Percentiles rank a stretch among this genome's conserved stretches.
Conservation (phyloP, 2,797 vertebrate genomes). For the Eidolon dupreanum region DNA sequence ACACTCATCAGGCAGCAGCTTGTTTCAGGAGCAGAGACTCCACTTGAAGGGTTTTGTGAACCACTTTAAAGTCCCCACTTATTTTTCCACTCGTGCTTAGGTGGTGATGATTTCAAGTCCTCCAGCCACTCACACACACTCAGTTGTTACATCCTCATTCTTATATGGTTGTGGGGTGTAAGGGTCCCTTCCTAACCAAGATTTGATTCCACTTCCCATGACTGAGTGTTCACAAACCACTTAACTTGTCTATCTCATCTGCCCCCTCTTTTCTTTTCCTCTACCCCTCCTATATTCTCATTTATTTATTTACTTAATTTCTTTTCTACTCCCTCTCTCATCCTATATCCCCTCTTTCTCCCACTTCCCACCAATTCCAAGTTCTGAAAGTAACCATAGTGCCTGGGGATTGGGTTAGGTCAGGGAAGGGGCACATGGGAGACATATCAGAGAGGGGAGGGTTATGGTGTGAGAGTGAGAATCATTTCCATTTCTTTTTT, state of each 20-base stretch:
- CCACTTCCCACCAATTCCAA: not conserved
- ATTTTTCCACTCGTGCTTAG: conserved; percentile 54
- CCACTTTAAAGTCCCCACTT: conserved; percentile 36
- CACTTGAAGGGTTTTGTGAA: conserved; percentile 5
- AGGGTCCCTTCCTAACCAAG: not conserved
- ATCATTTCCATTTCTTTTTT: not conserved
- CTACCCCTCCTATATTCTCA: not conserved
- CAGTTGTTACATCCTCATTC: not conserved
- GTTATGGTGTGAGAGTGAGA: not conserved
- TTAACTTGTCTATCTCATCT: not conserved
- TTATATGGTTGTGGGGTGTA: not conserved
- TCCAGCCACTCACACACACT: not conserved
- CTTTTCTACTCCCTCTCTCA: not conserved
- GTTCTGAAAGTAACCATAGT: not conserved
- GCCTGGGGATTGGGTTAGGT: not conserved
- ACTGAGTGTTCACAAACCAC: not conserved
- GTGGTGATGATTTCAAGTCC: not conserved
- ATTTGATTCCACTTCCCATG: not conserved
- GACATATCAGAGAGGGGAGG: not conserved
- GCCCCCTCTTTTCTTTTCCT: not conserved
- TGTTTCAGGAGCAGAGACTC: conserved; percentile 45
- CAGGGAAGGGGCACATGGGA: not conserved
- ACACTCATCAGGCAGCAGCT: conserved; percentile 22
- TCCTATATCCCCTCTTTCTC: not conserved
- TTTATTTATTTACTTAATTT: not conserved